These are phyloP conservation scores for Ormia ochracea DNA, from an alignment of 2,888 invertebrate species.

Conservation along the genomic window DNA sequence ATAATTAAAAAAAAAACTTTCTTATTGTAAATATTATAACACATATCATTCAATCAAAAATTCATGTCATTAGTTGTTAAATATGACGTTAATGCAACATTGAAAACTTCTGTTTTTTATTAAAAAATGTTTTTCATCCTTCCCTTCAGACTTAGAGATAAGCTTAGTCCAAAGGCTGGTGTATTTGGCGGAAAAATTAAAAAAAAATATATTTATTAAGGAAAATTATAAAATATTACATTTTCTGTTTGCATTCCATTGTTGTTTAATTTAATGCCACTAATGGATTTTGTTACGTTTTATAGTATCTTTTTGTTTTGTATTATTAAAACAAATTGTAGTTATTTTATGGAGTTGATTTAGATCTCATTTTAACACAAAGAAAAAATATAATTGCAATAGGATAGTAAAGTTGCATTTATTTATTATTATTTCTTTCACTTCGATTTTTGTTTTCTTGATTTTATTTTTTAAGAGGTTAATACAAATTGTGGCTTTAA, in stretches of 20 bases:
- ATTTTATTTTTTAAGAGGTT: conserved; percentile 57
- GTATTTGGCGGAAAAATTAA: conserved; percentile 15
- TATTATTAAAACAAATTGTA: conserved; percentile 27
- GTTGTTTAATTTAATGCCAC: conserved; percentile 46
- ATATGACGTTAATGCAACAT: conserved; percentile 46
- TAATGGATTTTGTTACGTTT: conserved; percentile 53
- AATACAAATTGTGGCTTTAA: conserved; percentile 55
- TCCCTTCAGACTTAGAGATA: background rate
- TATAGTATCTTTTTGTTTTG: conserved; percentile 46
- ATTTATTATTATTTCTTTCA: conserved; percentile 28
- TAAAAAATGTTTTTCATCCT: conserved; percentile 12
- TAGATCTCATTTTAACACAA: conserved; percentile 61
- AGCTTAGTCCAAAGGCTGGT: background rate
- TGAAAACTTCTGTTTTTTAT: conserved; percentile 45
- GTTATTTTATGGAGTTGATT: conserved; percentile 31
- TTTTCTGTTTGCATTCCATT: conserved; percentile 37
- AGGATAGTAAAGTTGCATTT: conserved; percentile 65
- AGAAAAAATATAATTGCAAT: conserved; percentile 62
- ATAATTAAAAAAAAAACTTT: conserved; percentile 43
- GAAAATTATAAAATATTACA: conserved; percentile 32
- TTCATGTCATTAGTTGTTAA: conserved; percentile 22
- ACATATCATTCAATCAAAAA: conserved; percentile 32
- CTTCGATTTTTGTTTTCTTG: conserved; percentile 31
- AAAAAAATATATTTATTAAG: conserved; percentile 31
- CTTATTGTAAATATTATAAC: conserved; percentile 26